Evolutionary conservation across 1,140 invertebrate genomes (phyloP).

Genomic region (Oscheius sp.): DNA sequence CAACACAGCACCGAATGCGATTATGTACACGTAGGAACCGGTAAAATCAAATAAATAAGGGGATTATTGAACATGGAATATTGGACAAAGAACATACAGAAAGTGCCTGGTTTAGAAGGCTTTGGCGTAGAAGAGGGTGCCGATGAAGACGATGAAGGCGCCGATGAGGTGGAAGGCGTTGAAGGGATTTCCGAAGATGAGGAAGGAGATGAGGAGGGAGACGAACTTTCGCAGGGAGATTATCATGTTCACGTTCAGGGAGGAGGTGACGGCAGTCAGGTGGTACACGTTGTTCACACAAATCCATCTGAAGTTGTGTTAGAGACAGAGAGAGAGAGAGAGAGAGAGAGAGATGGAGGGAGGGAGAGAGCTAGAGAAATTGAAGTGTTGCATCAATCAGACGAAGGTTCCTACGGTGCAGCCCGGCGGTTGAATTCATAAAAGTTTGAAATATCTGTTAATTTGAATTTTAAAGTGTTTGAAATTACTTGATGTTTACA

Average conservation of each 20-base stretch:
- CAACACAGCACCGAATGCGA: too few species aligned
- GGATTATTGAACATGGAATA: too few species aligned
- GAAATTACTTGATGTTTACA: too few species aligned
- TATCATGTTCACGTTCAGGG: conserved; percentile 88
- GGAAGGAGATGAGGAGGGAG: conserved; percentile 86
- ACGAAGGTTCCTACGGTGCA: too few species aligned
- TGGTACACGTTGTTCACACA: conserved; percentile 90
- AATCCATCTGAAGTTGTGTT: conserved; percentile 68
- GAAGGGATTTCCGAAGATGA: conserved; percentile 91
- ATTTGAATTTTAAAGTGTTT: background rate
- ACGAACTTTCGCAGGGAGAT: conserved; percentile 93
- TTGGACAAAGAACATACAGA: background rate
- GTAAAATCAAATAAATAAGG: too few species aligned
- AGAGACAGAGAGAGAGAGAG: too few species aligned
- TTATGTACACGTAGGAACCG: too few species aligned
- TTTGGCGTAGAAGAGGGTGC: conserved; percentile 85
- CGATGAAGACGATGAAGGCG: conserved; percentile 82
- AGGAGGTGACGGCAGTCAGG: conserved; percentile 88
- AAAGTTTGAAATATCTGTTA: too few species aligned
- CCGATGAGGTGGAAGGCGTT: conserved; percentile 86
- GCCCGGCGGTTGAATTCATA: too few species aligned
- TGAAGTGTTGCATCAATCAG: too few species aligned
- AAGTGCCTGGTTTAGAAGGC: conserved; percentile 12
- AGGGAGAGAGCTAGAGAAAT: too few species aligned
- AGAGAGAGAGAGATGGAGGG: background rate